Evolutionary conservation across 2,797 vertebrate genomes (phyloP).

Genomic region (Xenops minutus): DNA sequence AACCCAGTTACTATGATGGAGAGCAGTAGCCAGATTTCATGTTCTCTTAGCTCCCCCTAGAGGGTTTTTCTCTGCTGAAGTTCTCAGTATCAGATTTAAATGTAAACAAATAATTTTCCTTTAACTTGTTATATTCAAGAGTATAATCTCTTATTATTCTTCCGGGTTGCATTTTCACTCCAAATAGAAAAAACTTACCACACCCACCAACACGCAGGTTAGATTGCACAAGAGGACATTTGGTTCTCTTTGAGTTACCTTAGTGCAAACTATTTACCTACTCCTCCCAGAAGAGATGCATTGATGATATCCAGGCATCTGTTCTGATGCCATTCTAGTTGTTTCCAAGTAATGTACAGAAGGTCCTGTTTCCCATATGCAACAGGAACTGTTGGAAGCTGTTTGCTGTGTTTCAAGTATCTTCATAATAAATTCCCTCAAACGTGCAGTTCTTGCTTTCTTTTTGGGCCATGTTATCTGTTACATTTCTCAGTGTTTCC

Average conservation of each 20-base stretch:
- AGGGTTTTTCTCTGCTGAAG: neutral
- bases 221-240: neutral
- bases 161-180: neutral
- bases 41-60: slow-evolving; percentile 70
- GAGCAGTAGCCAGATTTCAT: neutral
- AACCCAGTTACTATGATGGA: neutral
- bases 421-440: neutral
- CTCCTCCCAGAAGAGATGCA: neutral
- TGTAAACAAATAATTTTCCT: neutral
- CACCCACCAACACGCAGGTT: neutral
- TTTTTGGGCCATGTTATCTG: neutral
- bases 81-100: neutral
- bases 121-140: neutral
- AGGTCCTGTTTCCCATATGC: neutral
- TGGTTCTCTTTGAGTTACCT: neutral
- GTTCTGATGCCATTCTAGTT: neutral
- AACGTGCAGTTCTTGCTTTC: neutral
- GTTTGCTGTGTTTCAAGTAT: neutral
- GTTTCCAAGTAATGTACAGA: neutral
- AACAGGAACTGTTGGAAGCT: neutral
- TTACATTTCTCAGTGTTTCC: neutral
- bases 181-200: neutral
- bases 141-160: neutral
- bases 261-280: neutral
- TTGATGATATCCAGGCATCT: neutral